Base-by-base conservation (phyloP, 35 echinoderm and acorn worm genomes). In the Apostichopus parvimensis region DNA sequence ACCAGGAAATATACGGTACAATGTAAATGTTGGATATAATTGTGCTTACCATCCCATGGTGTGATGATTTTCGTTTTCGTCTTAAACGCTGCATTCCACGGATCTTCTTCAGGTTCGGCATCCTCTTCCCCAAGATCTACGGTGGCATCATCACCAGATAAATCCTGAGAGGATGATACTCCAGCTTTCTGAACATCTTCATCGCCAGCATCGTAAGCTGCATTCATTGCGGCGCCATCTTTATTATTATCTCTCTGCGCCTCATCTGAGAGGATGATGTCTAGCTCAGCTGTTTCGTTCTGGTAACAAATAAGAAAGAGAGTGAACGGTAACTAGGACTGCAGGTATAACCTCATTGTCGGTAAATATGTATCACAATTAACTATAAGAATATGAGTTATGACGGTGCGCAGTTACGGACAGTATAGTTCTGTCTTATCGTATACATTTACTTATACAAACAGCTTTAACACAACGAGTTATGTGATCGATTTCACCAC, bases 31-130 rank as follows among this genome's bases (percentile, higher is more conserved):
- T 45, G 34, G 34, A 25, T 25, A 45, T 45, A 45, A 45, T 1
- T 45, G 34, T 45, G 17, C 80, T 84, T 59, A 84, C 81, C 81
- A 9, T 18, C 8, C 81, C 81, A 84, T 24, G 81, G 81, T 59
- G 17, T 56, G 14, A 84, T 54, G 56, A 58, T 58, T 84, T 84
- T 84, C 0, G 81, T 58, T 58, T 84, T 84, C 22, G 81, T 84
- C 57, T 84, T 84, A 58, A 84, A 84, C 17, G 81, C 81, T 22
- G 81, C 10, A 84, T 84, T 84, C 81, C 81, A 84, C 1, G 81
- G 81, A 58, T 84, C 81, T 84, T 84, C 81, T 59, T 84, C 81
- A 9, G 55, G 54, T 53, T 80, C 77, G 18, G 6, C 92, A 14
- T 56, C 54, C 56, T 58, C 81, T 58, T n/a, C 21, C 26, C 28